Percentiles rank a stretch among this genome's conserved stretches.
Conservation (phyloP, 2,888 invertebrate species). For the Helobdella robusta region DNA sequence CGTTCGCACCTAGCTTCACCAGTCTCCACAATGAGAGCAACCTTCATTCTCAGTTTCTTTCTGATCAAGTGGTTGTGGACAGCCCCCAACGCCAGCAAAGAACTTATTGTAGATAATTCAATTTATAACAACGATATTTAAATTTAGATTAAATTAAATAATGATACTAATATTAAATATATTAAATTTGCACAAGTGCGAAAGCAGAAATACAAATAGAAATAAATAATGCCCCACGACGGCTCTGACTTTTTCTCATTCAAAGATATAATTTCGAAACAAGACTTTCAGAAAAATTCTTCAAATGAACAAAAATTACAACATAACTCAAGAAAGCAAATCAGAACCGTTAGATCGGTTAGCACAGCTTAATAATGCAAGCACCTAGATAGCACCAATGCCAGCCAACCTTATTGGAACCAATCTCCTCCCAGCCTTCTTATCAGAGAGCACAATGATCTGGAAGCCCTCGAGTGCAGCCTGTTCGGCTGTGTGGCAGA, state of each 20-base stretch:
- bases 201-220: too few relatives aligned
- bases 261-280: too few relatives aligned
- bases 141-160: background rate
- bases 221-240: too few relatives aligned
- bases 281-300: too few relatives aligned
- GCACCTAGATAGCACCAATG: background rate
- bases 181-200: too few relatives aligned
- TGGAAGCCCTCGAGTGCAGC: slow-evolving; percentile 72
- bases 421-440: slow-evolving; percentile 28
- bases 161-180: background rate
- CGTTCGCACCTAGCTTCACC: slow-evolving; percentile 63
- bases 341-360: background rate
- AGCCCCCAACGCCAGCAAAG: slow-evolving; percentile 76
- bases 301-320: background rate
- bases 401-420: slow-evolving; percentile 34
- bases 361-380: background rate
- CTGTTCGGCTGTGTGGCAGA: slow-evolving; percentile 69
- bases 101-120: slow-evolving; percentile 53
- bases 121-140: background rate
- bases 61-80: slow-evolving; percentile 91
- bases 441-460: slow-evolving; percentile 41
- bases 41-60: slow-evolving; percentile 89
- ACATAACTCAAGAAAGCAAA: background rate
- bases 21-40: slow-evolving; percentile 85
- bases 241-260: too few relatives aligned